Evolutionary conservation across 2,113 vertebrate genomes (phyloP), one percentile per base, ranked within the genome.

Genomic region (Hassar affinis): DNA sequence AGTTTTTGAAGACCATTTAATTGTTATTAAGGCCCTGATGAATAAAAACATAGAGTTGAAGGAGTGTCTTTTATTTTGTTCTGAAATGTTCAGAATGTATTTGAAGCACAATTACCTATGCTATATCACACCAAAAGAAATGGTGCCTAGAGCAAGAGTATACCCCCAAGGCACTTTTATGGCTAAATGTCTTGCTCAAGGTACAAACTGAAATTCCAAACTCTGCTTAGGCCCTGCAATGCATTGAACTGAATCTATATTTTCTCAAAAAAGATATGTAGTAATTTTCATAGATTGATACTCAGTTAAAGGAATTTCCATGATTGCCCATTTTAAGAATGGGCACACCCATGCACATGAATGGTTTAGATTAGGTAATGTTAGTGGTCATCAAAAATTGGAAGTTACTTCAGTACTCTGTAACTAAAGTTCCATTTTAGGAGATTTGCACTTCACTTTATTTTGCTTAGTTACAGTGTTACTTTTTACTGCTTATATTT

Each of bases 141-240:
- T n/a, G 22, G 11, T n/a, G 38, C 38, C 38, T 79, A 22, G 18
- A 79, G 42, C 38, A 45, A 0, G 49, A 57, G 9, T 54, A 69
- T 42, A 78, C 62, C 64, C 85, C 79, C 79, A 27, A 17, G 77
- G 61, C 15, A 38, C 54, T 71, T 64, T 38, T 80, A n/a, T 74
- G 59, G 35, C 57, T 52, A 57, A 81, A 54, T 82, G 64, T 20
- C 30, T 61, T 27, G 25, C 64, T 82, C 42, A 78, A 79, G 75
- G 64, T 64, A 45, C 78, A 54, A 49, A 72, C 56, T 79, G 75
- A 10, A 51, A 10, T 54, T 75, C 1, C 51, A 85, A 33, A 38
- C 45, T 11, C 8, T 11, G 3, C 3, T 45, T 14, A 38, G 66
- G 8, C 38, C 6, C 2, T 66, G 62, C 17, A 35, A 6, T 9